Conservation (phyloP, 2,797 vertebrate species). For the Myiotriccus ornatus region DNA sequence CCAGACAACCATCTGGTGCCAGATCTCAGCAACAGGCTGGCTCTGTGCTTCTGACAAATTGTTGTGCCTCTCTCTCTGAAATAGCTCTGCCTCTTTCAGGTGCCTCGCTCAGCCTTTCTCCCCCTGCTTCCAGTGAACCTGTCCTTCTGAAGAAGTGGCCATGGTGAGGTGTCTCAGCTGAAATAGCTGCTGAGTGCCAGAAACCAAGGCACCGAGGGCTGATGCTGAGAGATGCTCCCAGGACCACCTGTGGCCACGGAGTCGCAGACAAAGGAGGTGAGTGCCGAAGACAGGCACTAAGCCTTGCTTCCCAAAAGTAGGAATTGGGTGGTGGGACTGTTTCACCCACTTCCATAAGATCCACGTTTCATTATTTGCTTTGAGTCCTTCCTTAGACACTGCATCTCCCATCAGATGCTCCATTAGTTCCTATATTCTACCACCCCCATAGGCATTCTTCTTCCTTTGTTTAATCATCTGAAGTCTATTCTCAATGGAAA, state of each 20-base stretch:
- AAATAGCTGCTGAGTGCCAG: neutral
- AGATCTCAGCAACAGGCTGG: neutral
- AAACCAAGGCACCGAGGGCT: neutral
- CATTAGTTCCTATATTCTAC: neutral
- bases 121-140: neutral
- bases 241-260: fast-evolving
- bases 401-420: neutral
- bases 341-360: neutral
- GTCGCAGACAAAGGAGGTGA: neutral
- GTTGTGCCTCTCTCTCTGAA: neutral
- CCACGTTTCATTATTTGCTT: neutral
- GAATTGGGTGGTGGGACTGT: neutral
- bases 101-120: neutral
- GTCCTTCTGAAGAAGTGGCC: neutral
- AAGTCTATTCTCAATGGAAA: neutral
- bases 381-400: neutral
- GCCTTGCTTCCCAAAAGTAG: neutral
- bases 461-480: neutral
- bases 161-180: neutral
- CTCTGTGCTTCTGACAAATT: neutral
- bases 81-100: neutral
- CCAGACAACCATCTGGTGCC: neutral
- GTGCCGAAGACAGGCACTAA: neutral
- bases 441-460: neutral
- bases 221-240: neutral